Evolutionary conservation across 2,888 invertebrate genomes (phyloP).

Genomic region (Leptogaster cylindrica): DNA sequence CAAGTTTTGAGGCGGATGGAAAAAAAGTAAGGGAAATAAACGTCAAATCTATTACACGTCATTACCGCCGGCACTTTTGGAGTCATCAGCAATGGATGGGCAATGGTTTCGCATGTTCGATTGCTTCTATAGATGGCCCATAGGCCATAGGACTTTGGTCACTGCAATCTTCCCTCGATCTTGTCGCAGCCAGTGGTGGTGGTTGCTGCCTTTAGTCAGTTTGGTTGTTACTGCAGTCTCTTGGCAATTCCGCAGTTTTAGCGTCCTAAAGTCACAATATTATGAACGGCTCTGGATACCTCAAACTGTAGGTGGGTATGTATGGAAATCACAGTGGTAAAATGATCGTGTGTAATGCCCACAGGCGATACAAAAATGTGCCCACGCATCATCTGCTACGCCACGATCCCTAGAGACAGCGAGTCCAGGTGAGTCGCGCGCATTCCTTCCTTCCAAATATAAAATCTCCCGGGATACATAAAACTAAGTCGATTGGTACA

Average conservation of each 20-base stretch:
- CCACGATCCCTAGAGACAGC: slow-evolving; percentile 8
- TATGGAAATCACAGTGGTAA: slow-evolving; percentile 47
- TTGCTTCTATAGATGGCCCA: not conserved
- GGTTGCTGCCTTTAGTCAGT: slow-evolving; percentile 27
- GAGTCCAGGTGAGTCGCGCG: slow-evolving; percentile 34
- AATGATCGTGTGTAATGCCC: slow-evolving; percentile 44
- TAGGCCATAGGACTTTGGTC: not conserved
- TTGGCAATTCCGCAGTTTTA: slow-evolving; percentile 29
- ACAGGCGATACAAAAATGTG: slow-evolving; percentile 46
- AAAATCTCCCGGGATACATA: slow-evolving; percentile 30
- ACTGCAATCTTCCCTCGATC: not conserved
- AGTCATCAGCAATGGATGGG: slow-evolving; percentile 41
- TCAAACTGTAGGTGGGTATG: slow-evolving; percentile 44
- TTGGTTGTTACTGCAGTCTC: slow-evolving; percentile 17
- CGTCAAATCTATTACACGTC: slow-evolving; percentile 43
- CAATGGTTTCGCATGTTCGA: slow-evolving; percentile 21
- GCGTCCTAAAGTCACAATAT: slow-evolving; percentile 41
- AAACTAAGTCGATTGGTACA: slow-evolving; percentile 27
- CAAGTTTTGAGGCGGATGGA: not conserved
- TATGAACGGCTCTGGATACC: slow-evolving; percentile 38
- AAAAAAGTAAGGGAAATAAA: slow-evolving; percentile 25
- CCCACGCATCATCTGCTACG: slow-evolving; percentile 44
- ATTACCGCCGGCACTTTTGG: slow-evolving; percentile 47
- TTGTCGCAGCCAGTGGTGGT: slow-evolving; percentile 17
- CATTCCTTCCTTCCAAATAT: slow-evolving; percentile 39